A percentile compares a stretch with the other conserved stretches of the same genome.
phyloP scores from a whole-genome alignment of 2,797 vertebrate species.

The Monodelphis domestica region DNA sequence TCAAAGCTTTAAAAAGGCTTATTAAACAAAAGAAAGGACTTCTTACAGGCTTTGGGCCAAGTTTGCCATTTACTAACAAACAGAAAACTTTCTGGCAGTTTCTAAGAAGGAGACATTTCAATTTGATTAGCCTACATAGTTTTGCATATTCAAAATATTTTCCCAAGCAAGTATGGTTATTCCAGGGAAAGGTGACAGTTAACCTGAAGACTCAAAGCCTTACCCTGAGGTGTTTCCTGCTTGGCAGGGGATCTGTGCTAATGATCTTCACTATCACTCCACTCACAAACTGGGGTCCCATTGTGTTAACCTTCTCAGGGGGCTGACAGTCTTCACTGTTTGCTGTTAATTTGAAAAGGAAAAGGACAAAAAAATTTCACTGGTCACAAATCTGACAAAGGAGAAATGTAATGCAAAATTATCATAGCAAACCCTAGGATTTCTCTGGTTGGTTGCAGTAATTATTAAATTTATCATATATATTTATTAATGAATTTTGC shows the following conservation, averaged over 20 bases:
- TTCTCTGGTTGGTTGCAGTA: conserved; percentile 4
- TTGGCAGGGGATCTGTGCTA: conserved; percentile 90
- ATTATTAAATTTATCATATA: conserved; percentile 4
- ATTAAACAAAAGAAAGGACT: neutral
- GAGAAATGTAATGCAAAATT: neutral
- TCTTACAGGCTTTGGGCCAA: conserved; percentile 9
- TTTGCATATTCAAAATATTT: conserved; percentile 70
- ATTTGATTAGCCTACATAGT: conserved; percentile 11
- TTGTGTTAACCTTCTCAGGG: conserved; percentile 83
- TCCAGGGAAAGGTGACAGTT: conserved; percentile 67
- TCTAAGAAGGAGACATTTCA: conserved; percentile 1
- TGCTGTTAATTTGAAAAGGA: conserved; percentile 71
- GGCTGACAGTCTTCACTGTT: conserved; percentile 60
- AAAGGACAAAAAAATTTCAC: neutral
- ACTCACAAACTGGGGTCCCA: conserved; percentile 92
- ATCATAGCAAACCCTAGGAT: neutral
- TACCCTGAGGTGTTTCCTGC: conserved; percentile 93
- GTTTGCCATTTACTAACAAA: neutral
- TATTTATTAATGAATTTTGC: neutral
- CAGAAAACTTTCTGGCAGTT: neutral
- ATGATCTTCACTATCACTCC: conserved; percentile 97
- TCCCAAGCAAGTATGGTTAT: conserved; percentile 1
- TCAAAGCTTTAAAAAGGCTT: neutral
- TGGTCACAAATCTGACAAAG: neutral
- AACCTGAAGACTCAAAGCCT: conserved; percentile 75